phyloP scores from a whole-genome alignment of 2,113 vertebrate genomes.

The Chrysochloris asiatica region DNA sequence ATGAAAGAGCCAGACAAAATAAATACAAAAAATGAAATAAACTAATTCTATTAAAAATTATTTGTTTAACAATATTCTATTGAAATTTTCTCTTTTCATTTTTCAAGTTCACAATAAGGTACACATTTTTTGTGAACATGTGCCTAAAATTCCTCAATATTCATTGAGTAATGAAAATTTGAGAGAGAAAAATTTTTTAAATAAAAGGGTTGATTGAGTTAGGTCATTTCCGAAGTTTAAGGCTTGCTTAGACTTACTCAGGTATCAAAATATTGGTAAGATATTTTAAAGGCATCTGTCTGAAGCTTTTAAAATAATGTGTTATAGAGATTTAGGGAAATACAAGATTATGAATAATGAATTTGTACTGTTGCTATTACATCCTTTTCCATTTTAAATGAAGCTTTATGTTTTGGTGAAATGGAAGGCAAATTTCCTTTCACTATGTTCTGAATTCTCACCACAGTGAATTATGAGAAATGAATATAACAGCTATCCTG shows the following conservation, averaged over 20 bases:
- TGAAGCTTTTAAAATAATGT: conserved; percentile 13
- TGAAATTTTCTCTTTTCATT: conserved; percentile 49
- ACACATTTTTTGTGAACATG: conserved; percentile 3
- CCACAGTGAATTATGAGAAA: conserved; percentile 1
- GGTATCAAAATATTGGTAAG: conserved; percentile 17
- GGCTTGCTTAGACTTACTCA: background rate
- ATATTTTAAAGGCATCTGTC: background rate
- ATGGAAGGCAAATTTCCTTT: background rate
- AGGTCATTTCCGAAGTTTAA: background rate
- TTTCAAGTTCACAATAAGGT: conserved; percentile 61
- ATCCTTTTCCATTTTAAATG: background rate
- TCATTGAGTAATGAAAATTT: background rate
- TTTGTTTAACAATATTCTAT: conserved; percentile 65
- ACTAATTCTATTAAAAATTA: background rate
- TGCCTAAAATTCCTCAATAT: conserved; percentile 24
- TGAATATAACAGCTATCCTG: background rate
- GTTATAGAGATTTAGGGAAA: conserved; percentile 1
- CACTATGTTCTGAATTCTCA: background rate
- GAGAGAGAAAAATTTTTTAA: background rate
- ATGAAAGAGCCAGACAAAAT: background rate
- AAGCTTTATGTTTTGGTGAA: background rate
- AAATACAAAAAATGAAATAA: background rate
- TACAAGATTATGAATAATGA: background rate
- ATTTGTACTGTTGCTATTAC: background rate
- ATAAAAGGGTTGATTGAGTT: background rate